A percentile compares a stretch with the other conserved stretches of the same genome.
Evolutionary conservation across 1,140 invertebrate genomes (phyloP).

Genomic region (Ephestia elutella): DNA sequence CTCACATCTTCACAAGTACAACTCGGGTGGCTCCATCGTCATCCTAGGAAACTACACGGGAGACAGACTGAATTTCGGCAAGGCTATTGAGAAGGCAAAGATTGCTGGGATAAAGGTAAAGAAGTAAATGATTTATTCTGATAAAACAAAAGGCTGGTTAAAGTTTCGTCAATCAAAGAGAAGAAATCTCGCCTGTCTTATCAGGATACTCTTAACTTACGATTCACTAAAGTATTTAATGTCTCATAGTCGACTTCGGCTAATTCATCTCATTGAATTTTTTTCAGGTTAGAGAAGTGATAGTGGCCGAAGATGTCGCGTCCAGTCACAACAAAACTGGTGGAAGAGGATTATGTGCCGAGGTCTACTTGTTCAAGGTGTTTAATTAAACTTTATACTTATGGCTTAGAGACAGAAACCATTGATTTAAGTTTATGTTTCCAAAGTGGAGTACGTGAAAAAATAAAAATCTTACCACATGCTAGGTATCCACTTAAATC

Average conservation of each 20-base stretch:
- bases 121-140: too few relatives aligned
- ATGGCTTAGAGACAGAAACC: too few relatives aligned
- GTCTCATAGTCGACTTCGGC: too few relatives aligned
- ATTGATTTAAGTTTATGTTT: too few relatives aligned
- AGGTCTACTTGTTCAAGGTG: slow-evolving; percentile 83
- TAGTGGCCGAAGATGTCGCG: slow-evolving; percentile 85
- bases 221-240: too few relatives aligned
- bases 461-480: too few relatives aligned
- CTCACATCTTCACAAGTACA: slow-evolving; percentile 73
- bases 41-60: slow-evolving; percentile 92
- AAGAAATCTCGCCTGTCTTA: too few relatives aligned
- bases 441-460: too few relatives aligned
- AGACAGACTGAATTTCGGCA: slow-evolving; percentile 89
- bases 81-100: slow-evolving; percentile 84
- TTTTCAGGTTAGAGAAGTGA: slow-evolving; percentile 77
- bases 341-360: slow-evolving; percentile 84
- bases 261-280: too few relatives aligned
- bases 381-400: neutral
- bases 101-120: slow-evolving; percentile 77
- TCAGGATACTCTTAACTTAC: too few relatives aligned
- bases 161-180: too few relatives aligned
- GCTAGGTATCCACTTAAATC: neutral
- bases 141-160: too few relatives aligned
- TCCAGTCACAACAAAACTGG: slow-evolving; percentile 78
- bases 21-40: slow-evolving; percentile 81